phyloP scores from a whole-genome alignment of 1,140 invertebrate species.

The Cydia fagiglandana region DNA sequence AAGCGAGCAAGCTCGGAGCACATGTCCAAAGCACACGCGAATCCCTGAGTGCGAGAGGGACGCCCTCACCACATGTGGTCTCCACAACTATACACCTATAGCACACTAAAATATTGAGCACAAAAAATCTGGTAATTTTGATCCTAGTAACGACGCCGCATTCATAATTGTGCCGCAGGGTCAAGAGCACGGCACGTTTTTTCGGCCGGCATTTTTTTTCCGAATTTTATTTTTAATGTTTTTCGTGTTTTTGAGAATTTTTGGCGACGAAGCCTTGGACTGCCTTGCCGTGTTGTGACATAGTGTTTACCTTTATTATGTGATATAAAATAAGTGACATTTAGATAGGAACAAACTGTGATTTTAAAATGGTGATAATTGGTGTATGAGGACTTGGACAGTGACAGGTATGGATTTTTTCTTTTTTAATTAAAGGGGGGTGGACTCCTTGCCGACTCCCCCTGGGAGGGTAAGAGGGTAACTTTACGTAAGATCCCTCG shows the following conservation, averaged over 20 bases:
- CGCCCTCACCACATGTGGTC: slow-evolving; percentile 68
- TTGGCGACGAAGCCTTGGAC: slow-evolving; percentile 69
- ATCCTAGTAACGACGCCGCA: slow-evolving; percentile 76
- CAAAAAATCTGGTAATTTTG: slow-evolving; percentile 74
- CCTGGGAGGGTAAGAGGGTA: slow-evolving; percentile 42
- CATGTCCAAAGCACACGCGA: slow-evolving; percentile 72
- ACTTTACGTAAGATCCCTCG: slow-evolving; percentile 67
- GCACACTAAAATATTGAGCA: slow-evolving; percentile 76
- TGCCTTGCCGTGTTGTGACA: slow-evolving; percentile 78
- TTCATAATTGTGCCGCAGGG: slow-evolving; percentile 77
- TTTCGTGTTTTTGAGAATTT: slow-evolving; percentile 75
- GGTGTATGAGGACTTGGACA: slow-evolving; percentile 68
- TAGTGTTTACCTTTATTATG: slow-evolving; percentile 76
- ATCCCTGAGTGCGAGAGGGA: slow-evolving; percentile 64
- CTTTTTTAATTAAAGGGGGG: slow-evolving; percentile 56
- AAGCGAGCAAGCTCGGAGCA: slow-evolving; percentile 42
- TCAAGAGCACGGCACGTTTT: slow-evolving; percentile 73
- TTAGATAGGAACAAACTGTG: slow-evolving; percentile 78
- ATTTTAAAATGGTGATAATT: slow-evolving; percentile 75
- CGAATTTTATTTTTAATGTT: slow-evolving; percentile 58
- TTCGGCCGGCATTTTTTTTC: slow-evolving; percentile 66
- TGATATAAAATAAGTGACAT: slow-evolving; percentile 77
- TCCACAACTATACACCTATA: slow-evolving; percentile 66
- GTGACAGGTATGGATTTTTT: slow-evolving; percentile 62
- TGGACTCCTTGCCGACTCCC: slow-evolving; percentile 39